These are phyloP conservation scores for Oncopeltus fasciatus DNA, from an alignment of 1,140 invertebrate species.

Conservation along the genomic window DNA sequence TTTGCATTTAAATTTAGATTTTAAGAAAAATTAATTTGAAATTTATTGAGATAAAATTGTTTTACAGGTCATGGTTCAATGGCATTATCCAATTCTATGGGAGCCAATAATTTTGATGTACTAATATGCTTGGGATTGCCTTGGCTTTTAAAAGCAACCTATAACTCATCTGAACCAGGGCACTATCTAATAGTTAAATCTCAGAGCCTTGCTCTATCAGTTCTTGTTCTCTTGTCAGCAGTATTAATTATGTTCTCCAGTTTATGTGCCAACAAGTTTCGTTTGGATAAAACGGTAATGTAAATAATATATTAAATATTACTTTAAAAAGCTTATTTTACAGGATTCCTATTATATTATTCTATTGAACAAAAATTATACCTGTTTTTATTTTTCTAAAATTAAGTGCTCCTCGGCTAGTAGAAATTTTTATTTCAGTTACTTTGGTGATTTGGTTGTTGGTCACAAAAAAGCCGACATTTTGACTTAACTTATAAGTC, in stretches of 20 bases:
- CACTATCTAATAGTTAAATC: constrained; percentile 26
- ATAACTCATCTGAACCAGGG: constrained; percentile 23
- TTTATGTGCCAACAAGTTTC: constrained; percentile 27
- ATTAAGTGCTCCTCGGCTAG: too few species aligned
- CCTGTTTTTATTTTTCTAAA: not conserved
- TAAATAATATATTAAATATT: too few species aligned
- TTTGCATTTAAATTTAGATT: too few species aligned
- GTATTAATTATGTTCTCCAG: constrained; percentile 26
- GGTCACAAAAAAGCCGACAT: too few species aligned
- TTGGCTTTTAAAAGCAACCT: constrained; percentile 34
- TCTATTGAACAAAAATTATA: too few species aligned
- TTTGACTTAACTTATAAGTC: too few species aligned
- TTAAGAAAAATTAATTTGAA: too few species aligned
- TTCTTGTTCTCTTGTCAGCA: constrained; percentile 28
- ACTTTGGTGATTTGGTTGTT: too few species aligned
- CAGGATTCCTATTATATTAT: too few species aligned
- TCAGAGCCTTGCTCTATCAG: constrained; percentile 29
- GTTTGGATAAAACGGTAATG: constrained; percentile 23
- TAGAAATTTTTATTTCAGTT: too few species aligned
- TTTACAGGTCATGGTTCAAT: constrained; percentile 36
- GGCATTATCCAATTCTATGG: constrained; percentile 36
- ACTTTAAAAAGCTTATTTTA: too few species aligned
- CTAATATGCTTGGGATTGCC: constrained; percentile 37
- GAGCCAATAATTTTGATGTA: constrained; percentile 38
- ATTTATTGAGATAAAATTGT: too few species aligned